Evolutionary conservation across 92 coral and sea anemone genomes (phyloP).

Genomic region (Pocillopora grandis): DNA sequence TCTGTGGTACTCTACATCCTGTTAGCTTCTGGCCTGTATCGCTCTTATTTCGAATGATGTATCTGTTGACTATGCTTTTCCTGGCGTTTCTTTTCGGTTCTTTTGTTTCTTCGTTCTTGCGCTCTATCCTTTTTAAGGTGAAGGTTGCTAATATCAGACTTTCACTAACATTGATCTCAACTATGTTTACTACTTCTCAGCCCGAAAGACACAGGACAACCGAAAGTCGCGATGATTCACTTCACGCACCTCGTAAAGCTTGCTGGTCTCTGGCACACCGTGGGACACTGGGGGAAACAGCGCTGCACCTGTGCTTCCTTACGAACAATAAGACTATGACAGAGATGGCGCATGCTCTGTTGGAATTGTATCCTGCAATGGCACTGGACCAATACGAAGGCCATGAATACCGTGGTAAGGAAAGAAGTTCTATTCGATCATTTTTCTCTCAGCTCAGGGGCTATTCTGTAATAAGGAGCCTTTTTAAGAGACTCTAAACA

Average conservation of each 20-base stretch:
- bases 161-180: neutral
- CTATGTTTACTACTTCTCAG: neutral
- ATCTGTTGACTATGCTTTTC: too few species aligned
- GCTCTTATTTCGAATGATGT: too few species aligned
- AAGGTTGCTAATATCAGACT: neutral
- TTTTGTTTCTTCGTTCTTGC: too few species aligned
- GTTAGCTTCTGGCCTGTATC: too few species aligned
- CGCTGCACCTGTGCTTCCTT: slow-evolving; percentile 78
- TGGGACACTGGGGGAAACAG: slow-evolving; percentile 78
- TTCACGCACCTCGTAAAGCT: slow-evolving; percentile 53
- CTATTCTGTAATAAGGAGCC: too few species aligned
- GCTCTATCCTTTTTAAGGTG: too few species aligned
- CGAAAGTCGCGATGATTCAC: neutral
- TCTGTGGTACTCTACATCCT: too few species aligned
- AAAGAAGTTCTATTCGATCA: neutral
- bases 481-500: too few species aligned
- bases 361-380: slow-evolving; percentile 74
- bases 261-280: slow-evolving; percentile 82
- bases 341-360: slow-evolving; percentile 67
- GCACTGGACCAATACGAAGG: slow-evolving; percentile 85
- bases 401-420: slow-evolving; percentile 72
- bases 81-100: too few species aligned
- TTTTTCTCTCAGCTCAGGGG: too few species aligned
- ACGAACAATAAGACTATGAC: slow-evolving; percentile 59
- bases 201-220: neutral